Conservation (phyloP, 2,888 invertebrate genomes). For the Schizotus pectinicornis region DNA sequence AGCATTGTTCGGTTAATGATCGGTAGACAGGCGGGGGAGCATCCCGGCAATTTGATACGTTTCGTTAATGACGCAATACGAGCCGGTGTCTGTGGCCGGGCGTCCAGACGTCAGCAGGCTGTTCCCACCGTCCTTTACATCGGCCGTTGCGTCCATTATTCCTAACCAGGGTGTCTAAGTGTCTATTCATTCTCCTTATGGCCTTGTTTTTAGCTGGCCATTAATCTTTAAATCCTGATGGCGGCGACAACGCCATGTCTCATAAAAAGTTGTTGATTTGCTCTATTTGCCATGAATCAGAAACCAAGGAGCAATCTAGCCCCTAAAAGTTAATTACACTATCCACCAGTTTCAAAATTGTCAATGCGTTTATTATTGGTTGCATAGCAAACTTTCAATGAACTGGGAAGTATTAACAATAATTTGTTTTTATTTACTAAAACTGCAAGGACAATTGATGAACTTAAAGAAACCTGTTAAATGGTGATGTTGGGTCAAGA, state of each 20-base stretch:
- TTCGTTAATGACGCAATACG: constrained; percentile 43
- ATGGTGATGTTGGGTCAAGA: too few species aligned
- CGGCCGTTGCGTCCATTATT: constrained; percentile 22
- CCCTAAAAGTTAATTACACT: too few species aligned
- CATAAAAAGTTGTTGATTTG: constrained; percentile 8
- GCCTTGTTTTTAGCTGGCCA: constrained; percentile 22
- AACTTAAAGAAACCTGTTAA: too few species aligned
- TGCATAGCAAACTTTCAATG: too few species aligned
- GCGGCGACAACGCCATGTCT: constrained; percentile 8
- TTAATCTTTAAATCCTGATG: constrained; percentile 25
- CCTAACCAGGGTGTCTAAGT: constrained; percentile 25
- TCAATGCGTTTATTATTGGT: too few species aligned
- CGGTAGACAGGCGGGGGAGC: constrained; percentile 28
- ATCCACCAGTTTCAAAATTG: too few species aligned
- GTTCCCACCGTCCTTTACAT: constrained; percentile 22
- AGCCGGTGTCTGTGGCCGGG: constrained; percentile 12
- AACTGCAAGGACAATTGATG: too few species aligned
- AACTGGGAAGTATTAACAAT: too few species aligned
- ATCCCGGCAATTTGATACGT: constrained; percentile 40
- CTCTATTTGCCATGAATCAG: too few species aligned
- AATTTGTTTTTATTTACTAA: too few species aligned
- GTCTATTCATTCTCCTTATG: constrained; percentile 26
- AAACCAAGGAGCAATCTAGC: too few species aligned
- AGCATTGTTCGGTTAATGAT: constrained; percentile 35
- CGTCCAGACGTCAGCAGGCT: constrained; percentile 18